phyloP scores from a whole-genome alignment of 2,888 invertebrate species.

The Campoplex capitator region DNA sequence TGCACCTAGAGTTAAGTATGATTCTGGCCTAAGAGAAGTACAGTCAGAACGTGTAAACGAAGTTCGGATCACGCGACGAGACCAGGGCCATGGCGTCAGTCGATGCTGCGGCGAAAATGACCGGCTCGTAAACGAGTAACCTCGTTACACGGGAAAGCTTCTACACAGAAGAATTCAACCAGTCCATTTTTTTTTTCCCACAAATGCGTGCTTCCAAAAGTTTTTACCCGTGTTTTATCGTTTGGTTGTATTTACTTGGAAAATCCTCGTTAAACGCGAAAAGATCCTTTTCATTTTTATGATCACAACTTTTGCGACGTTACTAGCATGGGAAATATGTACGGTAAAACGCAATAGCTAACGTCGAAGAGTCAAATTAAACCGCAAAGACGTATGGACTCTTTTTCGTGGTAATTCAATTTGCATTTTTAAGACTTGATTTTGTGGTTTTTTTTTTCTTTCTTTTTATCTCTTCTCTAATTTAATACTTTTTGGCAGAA shows the following conservation, averaged over 20 bases:
- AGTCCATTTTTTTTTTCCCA: conserved; percentile 16
- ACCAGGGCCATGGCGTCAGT: conserved; percentile 2
- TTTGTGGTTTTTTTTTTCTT: not conserved
- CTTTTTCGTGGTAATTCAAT: conserved; percentile 6
- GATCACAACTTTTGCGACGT: not conserved
- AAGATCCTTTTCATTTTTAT: conserved; percentile 2
- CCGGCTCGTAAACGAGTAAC: conserved; percentile 54
- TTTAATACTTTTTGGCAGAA: not conserved
- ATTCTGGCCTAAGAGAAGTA: not conserved
- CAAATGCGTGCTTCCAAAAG: not conserved
- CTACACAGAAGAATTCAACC: conserved; percentile 42
- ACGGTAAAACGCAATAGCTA: not conserved
- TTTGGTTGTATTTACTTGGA: conserved; percentile 32
- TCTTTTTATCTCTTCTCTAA: not conserved
- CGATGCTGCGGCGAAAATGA: conserved; percentile 41
- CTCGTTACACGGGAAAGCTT: conserved; percentile 55
- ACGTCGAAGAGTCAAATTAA: conserved; percentile 6
- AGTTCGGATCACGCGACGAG: conserved; percentile 28
- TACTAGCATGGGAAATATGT: not conserved
- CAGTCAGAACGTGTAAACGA: conserved; percentile 8
- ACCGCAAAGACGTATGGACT: not conserved
- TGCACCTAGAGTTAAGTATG: conserved; percentile 1
- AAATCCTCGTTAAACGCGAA: conserved; percentile 23
- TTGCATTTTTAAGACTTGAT: conserved; percentile 13
- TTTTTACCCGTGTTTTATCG: not conserved